phyloP scores from a whole-genome alignment of 2,888 invertebrate species.

The Campoletis raptor region DNA sequence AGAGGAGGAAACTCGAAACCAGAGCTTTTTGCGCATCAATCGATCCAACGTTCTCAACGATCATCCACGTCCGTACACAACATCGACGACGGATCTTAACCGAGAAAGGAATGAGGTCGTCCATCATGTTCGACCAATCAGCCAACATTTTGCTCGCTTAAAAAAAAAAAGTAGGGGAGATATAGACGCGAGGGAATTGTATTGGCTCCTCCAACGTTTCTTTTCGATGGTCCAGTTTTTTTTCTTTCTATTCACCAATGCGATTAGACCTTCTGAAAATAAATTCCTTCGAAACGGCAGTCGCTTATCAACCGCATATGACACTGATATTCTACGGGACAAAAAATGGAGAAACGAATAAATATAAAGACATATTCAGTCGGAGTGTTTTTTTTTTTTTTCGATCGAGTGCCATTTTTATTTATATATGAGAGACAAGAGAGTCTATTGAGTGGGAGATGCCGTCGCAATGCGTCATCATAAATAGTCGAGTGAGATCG shows the following conservation, averaged over 20 bases:
- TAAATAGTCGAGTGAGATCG: constrained; percentile 76
- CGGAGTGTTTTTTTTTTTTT: constrained; percentile 40
- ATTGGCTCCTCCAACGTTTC: background rate
- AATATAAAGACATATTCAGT: background rate
- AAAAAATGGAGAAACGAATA: background rate
- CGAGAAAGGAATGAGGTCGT: constrained; percentile 31
- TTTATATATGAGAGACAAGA: constrained; percentile 13
- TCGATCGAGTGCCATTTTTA: constrained; percentile 18
- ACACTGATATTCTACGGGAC: background rate
- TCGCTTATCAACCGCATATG: background rate
- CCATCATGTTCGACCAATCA: constrained; percentile 27
- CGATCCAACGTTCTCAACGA: constrained; percentile 46
- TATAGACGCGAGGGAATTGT: background rate
- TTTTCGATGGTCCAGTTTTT: background rate
- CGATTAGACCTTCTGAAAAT: background rate
- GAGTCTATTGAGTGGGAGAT: constrained; percentile 33
- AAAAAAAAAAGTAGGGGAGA: background rate
- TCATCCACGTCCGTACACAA: constrained; percentile 49
- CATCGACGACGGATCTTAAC: constrained; percentile 37
- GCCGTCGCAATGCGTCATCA: constrained; percentile 80
- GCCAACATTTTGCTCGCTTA: background rate
- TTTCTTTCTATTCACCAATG: background rate
- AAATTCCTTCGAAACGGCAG: background rate
- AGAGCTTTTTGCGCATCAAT: constrained; percentile 50
- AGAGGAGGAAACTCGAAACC: constrained; percentile 31